Evolutionary conservation across 1,140 invertebrate genomes (phyloP), one percentile per base, ranked within the genome.

Genomic region (Drosophila trapezifrons): DNA sequence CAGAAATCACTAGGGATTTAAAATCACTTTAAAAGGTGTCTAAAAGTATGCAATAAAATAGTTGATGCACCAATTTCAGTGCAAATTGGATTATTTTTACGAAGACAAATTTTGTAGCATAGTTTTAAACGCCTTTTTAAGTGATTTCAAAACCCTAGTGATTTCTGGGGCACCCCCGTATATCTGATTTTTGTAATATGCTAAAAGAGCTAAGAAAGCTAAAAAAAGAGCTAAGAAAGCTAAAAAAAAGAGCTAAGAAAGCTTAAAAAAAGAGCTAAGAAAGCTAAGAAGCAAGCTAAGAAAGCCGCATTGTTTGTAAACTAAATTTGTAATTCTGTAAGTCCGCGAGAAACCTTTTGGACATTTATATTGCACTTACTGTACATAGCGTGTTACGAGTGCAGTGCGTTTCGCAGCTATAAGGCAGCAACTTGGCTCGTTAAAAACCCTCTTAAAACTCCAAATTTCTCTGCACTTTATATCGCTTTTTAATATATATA

Each of bases 161-260:
- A n/a, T n/a, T n/a, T n/a, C n/a, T n/a, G n/a, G n/a, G n/a, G n/a
- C n/a, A n/a, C n/a, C n/a, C n/a, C n/a, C n/a, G n/a, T 72, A 64
- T 69, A 62, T 62, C 35, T 73, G 69, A 38, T 60, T 73, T 73
- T 73, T 75, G 70, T 74, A 58, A 71, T 15, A 20, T 32, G 47
- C 64, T 22, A 43, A 49, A 25, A 9, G 9, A 60, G 17, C n/a
- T n/a, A 40, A n/a, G 22, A 29, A 18, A 9, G 29, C 27, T n/a
- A n/a, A n/a, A n/a, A n/a, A n/a, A n/a, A n/a, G n/a, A n/a, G n/a
- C n/a, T n/a, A n/a, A n/a, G n/a, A n/a, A n/a, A n/a, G n/a, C n/a
- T n/a, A n/a, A n/a, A n/a, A n/a, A n/a, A n/a, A n/a, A n/a, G n/a
- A n/a, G n/a, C n/a, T n/a, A n/a, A n/a, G n/a, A n/a, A n/a, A n/a